Base-by-base conservation (phyloP, 2,113 vertebrate genomes). In the Eonycteris spelaea region DNA sequence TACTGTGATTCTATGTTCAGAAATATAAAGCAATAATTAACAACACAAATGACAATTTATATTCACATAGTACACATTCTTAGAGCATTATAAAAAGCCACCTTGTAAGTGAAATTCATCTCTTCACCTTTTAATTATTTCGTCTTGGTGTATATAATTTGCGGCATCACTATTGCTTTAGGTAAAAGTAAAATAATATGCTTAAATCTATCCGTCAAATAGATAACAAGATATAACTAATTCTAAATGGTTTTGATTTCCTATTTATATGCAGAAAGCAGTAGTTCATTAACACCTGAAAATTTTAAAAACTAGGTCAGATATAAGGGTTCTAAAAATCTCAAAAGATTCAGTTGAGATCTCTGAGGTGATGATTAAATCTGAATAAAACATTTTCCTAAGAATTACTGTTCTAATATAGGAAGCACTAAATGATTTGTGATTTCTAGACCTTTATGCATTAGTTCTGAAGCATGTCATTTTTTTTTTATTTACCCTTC, bases 341-440 rank as follows among this genome's bases (percentile, higher is more conserved):
- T 95, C 84, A 96, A 93, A 96, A 96, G 5, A 74, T 28, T 95
- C 90, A 68, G 21, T 2, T 59, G 18, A 30, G 6, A 53, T 91
- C 73, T 96, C 6, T 19, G 77, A 97, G 92, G 0, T 90, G 78
- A 55, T 96, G 16, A 94, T 97, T 96, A 96, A 91, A 94, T 79
- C 70, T 78, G 74, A 96, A 94, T 95, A 93, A 87, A 97, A 91
- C 7, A 43, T 75, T 92, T 95, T 84, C n/a, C n/a, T 57, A 92
- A 63, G 57, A 92, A 71, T 53, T 22, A 94, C 26, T 92, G 82
- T 71, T 95, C 59, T 71, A 90, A 73, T 68, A 68, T 28, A 88
- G 59, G 40, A 95, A 96, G 38, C 10, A 83, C 24, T 80, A 88
- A 88, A 33, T 91, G 48, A 86, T 91, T 79, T 82, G 48, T 48